Evolutionary conservation across 2,888 invertebrate genomes (phyloP), one percentile per base, ranked within the genome.

Genomic region (Galerucella nymphaeae): DNA sequence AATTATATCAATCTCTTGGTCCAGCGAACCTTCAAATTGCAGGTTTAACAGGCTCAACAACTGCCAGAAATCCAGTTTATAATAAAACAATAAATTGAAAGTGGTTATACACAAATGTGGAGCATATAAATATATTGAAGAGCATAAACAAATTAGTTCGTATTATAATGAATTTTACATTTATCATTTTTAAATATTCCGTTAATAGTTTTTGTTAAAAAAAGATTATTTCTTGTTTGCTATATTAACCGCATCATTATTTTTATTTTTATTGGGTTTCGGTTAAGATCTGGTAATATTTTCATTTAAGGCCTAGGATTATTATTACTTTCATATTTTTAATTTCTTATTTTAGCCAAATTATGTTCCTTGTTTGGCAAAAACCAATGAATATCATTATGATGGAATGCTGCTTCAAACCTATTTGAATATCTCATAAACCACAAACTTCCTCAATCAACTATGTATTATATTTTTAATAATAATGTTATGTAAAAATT

Each of bases 21-120:
- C n/a, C 66, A 53, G 50, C 53, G 23, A 50, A 55, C 66, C 66
- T 66, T 66, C 66, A 13, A 66, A 66, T 50, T 23, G 48, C 41
- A 50, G 14, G 50, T 64, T 66, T 55, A 66, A 41, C 13, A 10
- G 38, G 38, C 41, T 62, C 2, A 10, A 16, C n/a, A 13, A 38
- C 58, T 59, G 58, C 58, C 14, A 59, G 53, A 59, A 59, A 30
- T 59, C 58, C 58, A 38, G 14, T 59, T 23, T 3, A n/a, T 23
- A 18, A 53, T 16, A 53, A 53, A 53, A n/a, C 13, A 18, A 53
- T 16, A 53, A 53, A 53, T 18, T 18, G 53, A 53, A 53, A 53
- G 53, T 53, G 53, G 53, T 53, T 16, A 18, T 53, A 53, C 10
- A 53, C n/a, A 53, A 18, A 53, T 16, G 53, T 53, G 53, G 53